Evolutionary conservation across 1,140 invertebrate genomes (phyloP), one percentile per base, ranked within the genome.

Genomic region (Chionoecetes opilio): DNA sequence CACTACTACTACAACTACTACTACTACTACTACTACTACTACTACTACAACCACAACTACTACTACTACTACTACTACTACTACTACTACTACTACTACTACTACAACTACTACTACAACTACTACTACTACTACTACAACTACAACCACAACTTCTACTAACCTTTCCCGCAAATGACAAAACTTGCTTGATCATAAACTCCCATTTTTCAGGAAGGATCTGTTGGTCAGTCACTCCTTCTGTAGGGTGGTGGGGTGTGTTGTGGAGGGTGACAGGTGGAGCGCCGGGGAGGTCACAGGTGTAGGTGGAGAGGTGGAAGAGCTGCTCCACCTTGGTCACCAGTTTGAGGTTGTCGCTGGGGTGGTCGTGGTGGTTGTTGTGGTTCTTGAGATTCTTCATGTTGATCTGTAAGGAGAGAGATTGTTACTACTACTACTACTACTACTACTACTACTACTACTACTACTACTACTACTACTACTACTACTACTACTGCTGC

Each of bases 371-470:
- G 63, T 75, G 63, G 63, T 75, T 17, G 63, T 75, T 17, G 21
- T 75, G 63, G 26, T n/a, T 17, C 8, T 63, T 9, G 53, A 63
- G 53, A 5, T 46, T 46, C 41, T 46, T 46, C 5, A 46, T n/a
- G 63, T 11, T 75, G 63, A 21, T 75, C 0, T 75, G 21, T 75
- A 9, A 14, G 46, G 46, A 14, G 46, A 14, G 21, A 53, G 11
- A 53, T 53, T 53, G 46, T 9, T 53, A 17, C 21, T 53, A 53
- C 11, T 53, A 41, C 38, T 41, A 41, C 38, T 41, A 41, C 38
- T 63, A 63, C 53, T 63, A 63, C 53, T 63, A 63, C 53, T 63
- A 63, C 53, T 63, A 63, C 53, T 63, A 63, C 53, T 63, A 63
- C 53, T 63, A 63, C 53, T 63, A 63, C 53, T 63, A 63, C 53